phyloP scores from a whole-genome alignment of 2,113 vertebrate species.

The Emydocephalus ijimae region DNA sequence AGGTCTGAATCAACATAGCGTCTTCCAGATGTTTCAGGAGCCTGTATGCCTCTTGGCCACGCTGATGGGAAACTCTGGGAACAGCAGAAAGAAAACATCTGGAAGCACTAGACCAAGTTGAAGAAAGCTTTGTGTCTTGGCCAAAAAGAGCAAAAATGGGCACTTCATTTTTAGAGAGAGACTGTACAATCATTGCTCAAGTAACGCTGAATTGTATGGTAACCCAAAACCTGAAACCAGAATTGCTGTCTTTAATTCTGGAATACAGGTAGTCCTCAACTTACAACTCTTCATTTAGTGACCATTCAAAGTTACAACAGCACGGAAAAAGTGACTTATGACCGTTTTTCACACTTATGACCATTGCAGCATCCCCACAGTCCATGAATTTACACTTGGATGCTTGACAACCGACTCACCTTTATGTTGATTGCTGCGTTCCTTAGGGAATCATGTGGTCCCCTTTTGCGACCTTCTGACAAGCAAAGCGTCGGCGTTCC shows the following conservation, averaged over 20 bases:
- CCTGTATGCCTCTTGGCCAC: not conserved
- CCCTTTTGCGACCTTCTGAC: too few relatives aligned
- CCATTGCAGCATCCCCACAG: too few relatives aligned
- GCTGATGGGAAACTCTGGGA: not conserved
- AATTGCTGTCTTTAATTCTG: not conserved
- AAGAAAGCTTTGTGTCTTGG: not conserved
- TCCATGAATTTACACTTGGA: too few relatives aligned
- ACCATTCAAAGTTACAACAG: too few relatives aligned
- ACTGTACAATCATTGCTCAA: too few relatives aligned
- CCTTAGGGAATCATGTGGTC: too few relatives aligned
- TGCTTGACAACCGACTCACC: too few relatives aligned
- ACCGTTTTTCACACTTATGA: too few relatives aligned
- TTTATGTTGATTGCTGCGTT: too few relatives aligned
- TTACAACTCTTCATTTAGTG: too few relatives aligned
- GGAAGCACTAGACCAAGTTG: not conserved
- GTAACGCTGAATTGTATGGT: not conserved
- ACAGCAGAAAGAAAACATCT: constrained; percentile 23
- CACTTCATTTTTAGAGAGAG: not conserved
- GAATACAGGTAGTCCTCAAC: not conserved
- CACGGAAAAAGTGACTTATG: too few relatives aligned
- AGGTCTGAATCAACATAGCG: not conserved
- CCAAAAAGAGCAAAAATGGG: not conserved
- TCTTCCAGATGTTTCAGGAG: not conserved
- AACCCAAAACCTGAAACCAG: not conserved
- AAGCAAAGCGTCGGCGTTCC: too few relatives aligned